Evolutionary conservation across 2,888 invertebrate genomes (phyloP).

Genomic region (Anoplius nigerrimus): DNA sequence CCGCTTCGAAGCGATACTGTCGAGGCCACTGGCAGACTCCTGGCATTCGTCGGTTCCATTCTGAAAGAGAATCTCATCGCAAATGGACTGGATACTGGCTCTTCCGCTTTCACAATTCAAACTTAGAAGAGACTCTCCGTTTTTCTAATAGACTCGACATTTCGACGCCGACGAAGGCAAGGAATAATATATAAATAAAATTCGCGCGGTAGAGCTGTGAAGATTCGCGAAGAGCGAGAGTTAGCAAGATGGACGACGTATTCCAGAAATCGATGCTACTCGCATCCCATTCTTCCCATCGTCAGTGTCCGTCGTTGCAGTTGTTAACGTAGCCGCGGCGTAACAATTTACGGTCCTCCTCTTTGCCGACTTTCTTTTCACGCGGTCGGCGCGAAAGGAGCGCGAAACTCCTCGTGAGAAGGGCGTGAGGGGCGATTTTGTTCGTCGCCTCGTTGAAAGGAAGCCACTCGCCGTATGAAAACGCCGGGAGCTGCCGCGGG

Average conservation of each 20-base stretch:
- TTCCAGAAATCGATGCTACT: background rate
- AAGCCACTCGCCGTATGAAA: conserved; percentile 46
- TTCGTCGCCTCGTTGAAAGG: conserved; percentile 41
- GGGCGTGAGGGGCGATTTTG: conserved; percentile 33
- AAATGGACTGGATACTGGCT: background rate
- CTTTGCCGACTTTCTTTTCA: conserved; percentile 42
- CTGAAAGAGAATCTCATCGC: too few species aligned
- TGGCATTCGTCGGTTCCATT: background rate
- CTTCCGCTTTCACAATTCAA: background rate
- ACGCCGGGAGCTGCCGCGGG: conserved; percentile 49
- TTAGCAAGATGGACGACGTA: too few species aligned
- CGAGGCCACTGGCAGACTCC: background rate
- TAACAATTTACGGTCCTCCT: conserved; percentile 48
- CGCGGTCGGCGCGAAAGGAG: conserved; percentile 29
- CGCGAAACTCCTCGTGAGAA: conserved; percentile 40
- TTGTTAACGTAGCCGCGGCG: conserved; percentile 39
- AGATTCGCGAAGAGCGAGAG: too few species aligned
- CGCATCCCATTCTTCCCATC: conserved; percentile 10
- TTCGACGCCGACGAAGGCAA: too few species aligned
- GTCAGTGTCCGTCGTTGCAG: conserved; percentile 36
- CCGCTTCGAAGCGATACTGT: conserved; percentile 14
- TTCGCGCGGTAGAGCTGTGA: too few species aligned
- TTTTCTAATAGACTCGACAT: too few species aligned
- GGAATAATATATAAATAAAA: too few species aligned
- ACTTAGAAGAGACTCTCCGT: too few species aligned